phyloP scores from a whole-genome alignment of 1,140 invertebrate species.

The Heliconius congener region DNA sequence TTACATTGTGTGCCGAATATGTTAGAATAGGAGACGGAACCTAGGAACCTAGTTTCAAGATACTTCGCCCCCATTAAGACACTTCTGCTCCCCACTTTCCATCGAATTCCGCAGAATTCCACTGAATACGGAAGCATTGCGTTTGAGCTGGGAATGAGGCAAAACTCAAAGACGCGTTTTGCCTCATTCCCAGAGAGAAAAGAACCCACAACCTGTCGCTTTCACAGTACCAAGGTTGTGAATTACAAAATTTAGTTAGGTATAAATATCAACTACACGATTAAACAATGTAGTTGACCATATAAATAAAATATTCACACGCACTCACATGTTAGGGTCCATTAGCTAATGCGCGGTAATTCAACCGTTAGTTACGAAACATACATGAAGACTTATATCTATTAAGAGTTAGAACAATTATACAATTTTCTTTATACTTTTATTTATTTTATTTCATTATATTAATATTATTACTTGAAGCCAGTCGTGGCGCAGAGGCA shows the following conservation, averaged over 20 bases:
- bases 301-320: not conserved
- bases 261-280: not conserved
- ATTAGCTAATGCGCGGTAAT: conserved; percentile 1
- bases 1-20: too few species aligned
- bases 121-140: too few species aligned
- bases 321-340: not conserved
- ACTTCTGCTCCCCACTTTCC: too few species aligned
- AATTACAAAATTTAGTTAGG: too few species aligned
- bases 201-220: too few species aligned
- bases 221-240: not conserved
- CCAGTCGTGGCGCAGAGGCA: too few species aligned
- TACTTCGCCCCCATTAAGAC: too few species aligned
- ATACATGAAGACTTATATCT: not conserved
- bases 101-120: too few species aligned
- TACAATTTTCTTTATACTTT: not conserved
- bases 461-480: too few species aligned
- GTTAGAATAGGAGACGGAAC: too few species aligned
- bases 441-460: not conserved
- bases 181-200: not conserved
- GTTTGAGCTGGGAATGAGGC: not conserved
- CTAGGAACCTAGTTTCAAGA: too few species aligned
- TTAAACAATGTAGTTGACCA: not conserved
- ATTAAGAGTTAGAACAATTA: not conserved
- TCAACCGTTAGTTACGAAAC: not conserved
- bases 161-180: not conserved